phyloP scores from a whole-genome alignment of 2,113 vertebrate species.

The Anthoscopus minutus region DNA sequence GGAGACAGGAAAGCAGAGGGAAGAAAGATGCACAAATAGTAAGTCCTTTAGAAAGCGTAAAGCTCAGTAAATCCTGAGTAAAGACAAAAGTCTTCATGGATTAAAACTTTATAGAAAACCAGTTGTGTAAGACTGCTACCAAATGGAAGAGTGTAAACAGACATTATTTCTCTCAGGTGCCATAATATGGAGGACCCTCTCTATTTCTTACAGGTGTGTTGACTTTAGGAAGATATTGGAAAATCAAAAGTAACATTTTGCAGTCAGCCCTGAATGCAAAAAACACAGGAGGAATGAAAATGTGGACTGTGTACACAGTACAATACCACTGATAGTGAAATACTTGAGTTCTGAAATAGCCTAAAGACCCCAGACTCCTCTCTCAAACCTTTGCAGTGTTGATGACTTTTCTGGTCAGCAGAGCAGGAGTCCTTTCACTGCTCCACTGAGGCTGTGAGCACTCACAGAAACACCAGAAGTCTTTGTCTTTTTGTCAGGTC shows the following conservation, averaged over 20 bases:
- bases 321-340: neutral
- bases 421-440: neutral
- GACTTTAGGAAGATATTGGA: neutral
- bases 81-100: neutral
- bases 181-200: neutral
- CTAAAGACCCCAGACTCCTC: neutral
- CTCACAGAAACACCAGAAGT: neutral
- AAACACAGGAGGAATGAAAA: neutral
- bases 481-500: neutral
- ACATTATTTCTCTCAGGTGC: neutral
- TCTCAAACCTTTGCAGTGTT: neutral
- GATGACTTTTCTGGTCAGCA: neutral
- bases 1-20: neutral
- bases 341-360: neutral
- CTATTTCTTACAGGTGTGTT: neutral
- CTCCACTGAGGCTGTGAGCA: accelerated
- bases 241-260: neutral
- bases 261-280: neutral
- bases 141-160: neutral
- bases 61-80: neutral
- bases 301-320: accelerated
- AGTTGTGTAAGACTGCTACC: neutral
- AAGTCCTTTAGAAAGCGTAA: neutral
- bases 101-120: neutral
- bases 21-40: neutral